Evolutionary conservation across 2,113 vertebrate genomes (phyloP).

Genomic region (Microcebus jonahi): DNA sequence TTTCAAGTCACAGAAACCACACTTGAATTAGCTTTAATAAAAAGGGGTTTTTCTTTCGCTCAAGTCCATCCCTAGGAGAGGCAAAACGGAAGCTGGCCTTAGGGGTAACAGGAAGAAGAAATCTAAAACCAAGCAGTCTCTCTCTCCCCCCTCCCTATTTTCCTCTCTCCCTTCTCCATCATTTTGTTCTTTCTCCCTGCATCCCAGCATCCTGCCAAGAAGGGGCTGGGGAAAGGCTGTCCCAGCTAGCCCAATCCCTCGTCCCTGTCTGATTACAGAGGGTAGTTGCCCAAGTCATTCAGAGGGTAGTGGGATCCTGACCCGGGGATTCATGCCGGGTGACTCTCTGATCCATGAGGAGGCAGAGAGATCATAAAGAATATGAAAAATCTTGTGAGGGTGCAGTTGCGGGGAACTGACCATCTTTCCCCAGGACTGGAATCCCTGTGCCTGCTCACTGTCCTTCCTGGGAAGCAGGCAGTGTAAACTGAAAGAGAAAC

Average conservation of each 20-base stretch:
- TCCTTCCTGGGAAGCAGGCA: neutral
- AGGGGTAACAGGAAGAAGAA: neutral
- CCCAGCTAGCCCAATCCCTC: rapidly evolving
- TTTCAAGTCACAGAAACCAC: slow-evolving; percentile 11
- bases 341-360: neutral
- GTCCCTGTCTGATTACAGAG: neutral
- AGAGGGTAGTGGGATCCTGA: neutral
- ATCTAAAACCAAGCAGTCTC: neutral
- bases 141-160: neutral
- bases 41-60: neutral
- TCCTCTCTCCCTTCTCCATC: too few species aligned
- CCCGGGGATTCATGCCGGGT: neutral
- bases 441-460: neutral
- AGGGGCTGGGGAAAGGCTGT: neutral
- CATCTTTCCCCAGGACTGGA: neutral
- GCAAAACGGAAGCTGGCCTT: neutral
- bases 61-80: neutral
- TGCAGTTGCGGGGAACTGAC: neutral
- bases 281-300: neutral
- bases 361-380: neutral
- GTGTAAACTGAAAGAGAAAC: neutral
- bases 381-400: neutral
- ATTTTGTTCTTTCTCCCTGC: slow-evolving; percentile 10
- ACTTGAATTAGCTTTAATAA: neutral
- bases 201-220: neutral